These are phyloP conservation scores for Drosophila repletoides DNA, from an alignment of 1,140 invertebrate species.

Conservation along the genomic window DNA sequence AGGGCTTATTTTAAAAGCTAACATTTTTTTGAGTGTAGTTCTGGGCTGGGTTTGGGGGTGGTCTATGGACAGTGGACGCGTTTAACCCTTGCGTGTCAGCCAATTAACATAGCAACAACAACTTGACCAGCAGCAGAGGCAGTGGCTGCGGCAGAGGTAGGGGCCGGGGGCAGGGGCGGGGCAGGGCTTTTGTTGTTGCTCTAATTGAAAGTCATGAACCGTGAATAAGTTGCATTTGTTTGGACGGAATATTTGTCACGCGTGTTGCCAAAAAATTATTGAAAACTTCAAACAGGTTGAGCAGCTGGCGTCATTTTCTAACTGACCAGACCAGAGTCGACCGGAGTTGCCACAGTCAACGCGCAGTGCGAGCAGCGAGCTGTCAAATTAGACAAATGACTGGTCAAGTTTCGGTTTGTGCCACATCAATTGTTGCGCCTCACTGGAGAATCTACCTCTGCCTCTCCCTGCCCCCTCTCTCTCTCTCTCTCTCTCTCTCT, in stretches of 20 bases:
- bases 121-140: conserved; percentile 29
- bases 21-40: no score
- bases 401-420: conserved; percentile 42
- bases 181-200: conserved; percentile 20
- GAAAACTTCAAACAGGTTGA: conserved; percentile 62
- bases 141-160: conserved; percentile 37
- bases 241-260: conserved; percentile 43
- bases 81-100: conserved; percentile 55
- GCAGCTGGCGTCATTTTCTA: conserved; percentile 51
- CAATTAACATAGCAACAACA: conserved; percentile 63
- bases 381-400: conserved; percentile 67
- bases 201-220: conserved; percentile 78
- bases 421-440: conserved; percentile 51
- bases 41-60: conserved; percentile 22
- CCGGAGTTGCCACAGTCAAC: conserved; percentile 16
- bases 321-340: no score
- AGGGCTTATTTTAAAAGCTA: no score
- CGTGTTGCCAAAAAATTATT: no score
- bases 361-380: no score
- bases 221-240: conserved; percentile 46
- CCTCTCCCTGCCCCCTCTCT: no score
- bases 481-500: no score
- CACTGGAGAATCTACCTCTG: no score
- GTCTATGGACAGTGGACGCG: conserved; percentile 10
- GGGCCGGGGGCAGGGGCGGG: conserved; percentile 9